Evolutionary conservation across 2,113 vertebrate genomes (phyloP).

Genomic region (Illadopsis cleaveri): DNA sequence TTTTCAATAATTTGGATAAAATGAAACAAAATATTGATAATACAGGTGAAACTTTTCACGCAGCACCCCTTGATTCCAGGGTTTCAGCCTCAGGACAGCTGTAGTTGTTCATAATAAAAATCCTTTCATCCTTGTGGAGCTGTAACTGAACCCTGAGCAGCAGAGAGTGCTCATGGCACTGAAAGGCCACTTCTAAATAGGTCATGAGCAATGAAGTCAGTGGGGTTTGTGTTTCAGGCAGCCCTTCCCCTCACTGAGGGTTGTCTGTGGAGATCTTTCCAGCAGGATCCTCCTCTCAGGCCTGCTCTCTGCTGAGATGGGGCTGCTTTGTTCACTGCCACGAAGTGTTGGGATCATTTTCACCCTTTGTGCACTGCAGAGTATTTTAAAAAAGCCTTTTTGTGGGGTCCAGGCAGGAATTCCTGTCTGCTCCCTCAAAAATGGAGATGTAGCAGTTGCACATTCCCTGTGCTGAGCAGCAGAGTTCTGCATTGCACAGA

Average conservation of each 20-base stretch:
- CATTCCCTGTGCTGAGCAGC: not conserved
- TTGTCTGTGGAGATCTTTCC: not conserved
- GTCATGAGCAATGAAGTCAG: constrained; percentile 37
- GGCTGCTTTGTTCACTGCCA: not conserved
- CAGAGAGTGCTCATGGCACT: constrained; percentile 14
- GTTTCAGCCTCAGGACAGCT: not conserved
- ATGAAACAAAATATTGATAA: not conserved
- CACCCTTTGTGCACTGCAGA: not conserved
- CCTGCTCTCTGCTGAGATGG: not conserved
- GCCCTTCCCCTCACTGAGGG: not conserved
- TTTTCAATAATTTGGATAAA: not conserved
- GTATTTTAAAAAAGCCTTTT: not conserved
- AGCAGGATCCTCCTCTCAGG: not conserved
- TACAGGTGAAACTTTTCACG: not conserved
- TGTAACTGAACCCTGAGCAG: not conserved
- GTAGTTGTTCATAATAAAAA: not conserved
- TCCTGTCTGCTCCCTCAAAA: not conserved
- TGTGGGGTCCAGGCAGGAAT: not conserved
- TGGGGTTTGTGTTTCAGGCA: not conserved
- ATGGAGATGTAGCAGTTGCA: not conserved
- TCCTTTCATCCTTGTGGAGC: not conserved
- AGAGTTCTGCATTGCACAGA: not conserved
- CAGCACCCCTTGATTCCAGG: not conserved
- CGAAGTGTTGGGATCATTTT: not conserved
- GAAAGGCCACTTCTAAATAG: constrained; percentile 37